Evolutionary conservation across 2,797 vertebrate genomes (phyloP).

Genomic region (Peromyscus attwateri): DNA sequence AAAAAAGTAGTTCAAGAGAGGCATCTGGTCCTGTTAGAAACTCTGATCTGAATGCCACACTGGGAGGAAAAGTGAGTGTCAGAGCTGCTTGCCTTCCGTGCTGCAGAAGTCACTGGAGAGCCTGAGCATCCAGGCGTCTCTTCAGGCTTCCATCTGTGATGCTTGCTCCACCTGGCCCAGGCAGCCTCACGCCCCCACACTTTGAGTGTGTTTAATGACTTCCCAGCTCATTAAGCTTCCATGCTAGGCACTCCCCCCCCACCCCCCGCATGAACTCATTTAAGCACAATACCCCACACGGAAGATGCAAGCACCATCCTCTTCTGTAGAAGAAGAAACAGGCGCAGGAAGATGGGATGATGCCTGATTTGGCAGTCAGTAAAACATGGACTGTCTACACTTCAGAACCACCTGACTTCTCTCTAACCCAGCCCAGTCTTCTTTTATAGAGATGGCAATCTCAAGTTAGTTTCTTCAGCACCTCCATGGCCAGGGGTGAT

Average conservation of each 20-base stretch:
- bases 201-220: neutral
- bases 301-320: neutral
- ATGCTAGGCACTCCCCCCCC: too few relatives aligned
- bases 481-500: rapidly evolving
- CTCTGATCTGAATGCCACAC: neutral
- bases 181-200: neutral
- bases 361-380: neutral
- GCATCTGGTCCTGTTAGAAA: neutral
- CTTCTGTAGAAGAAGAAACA: neutral
- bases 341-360: neutral
- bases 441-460: neutral
- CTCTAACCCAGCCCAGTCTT: neutral
- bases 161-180: too few relatives aligned
- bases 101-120: neutral
- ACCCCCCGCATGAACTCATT: rapidly evolving
- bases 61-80: neutral
- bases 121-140: neutral
- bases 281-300: neutral
- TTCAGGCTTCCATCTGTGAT: neutral
- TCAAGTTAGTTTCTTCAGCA: neutral
- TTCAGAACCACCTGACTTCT: neutral
- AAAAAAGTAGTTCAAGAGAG: neutral
- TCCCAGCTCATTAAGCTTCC: neutral
- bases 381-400: neutral
- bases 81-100: neutral